Evolutionary conservation across 2,797 vertebrate species (phyloP), one percentile per base, ranked within the genome.

Genomic region (Chiroxiphia lanceolata): DNA sequence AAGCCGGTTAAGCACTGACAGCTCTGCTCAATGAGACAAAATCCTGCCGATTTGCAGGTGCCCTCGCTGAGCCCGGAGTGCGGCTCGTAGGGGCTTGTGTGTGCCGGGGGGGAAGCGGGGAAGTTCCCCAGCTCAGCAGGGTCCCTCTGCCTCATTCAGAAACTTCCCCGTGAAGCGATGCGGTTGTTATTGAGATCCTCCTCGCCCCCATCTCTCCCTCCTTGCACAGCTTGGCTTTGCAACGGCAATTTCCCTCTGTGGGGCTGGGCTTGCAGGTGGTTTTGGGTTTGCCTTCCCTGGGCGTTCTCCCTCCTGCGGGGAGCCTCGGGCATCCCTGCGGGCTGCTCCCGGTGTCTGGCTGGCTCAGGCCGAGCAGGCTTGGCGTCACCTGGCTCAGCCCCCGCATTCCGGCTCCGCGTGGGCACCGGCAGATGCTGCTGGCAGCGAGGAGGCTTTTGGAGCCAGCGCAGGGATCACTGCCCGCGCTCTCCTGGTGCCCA

Each of bases 151-250:
- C 89, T 92, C 74, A 3, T 25, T 92, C 26, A 57, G 60, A 94
- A 97, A 97, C 45, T 96, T 97, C 89, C 78, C 64, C 1, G 53
- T 5, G 34, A 44, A 80, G 75, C 80, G 83, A 82, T 79, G 87
- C 23, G 34, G 64, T 26, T 48, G 59, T 89, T 79, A 1, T 1
- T 6, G 67, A 36, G 63, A 75, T 77, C 44, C 69, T 90, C 56
- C 69, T 79, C 53, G 67, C 23, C 18, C 54, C 19, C 38, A 5
- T 38, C 77, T 84, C 71, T 26, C 34, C 53, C 47, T 51, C 38
- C 47, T 34, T 2, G 15, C 15, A 17, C 87, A 11, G 75, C 83
- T 69, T 22, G 47, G 67, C 67, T 83, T 89, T 31, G 71, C 89
- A 0, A 4, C 3, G 50, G n/a, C 69, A 4, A 82, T 84, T 70